Conservation (phyloP, 2,797 vertebrate genomes). For the Pelochelys cantorii region DNA sequence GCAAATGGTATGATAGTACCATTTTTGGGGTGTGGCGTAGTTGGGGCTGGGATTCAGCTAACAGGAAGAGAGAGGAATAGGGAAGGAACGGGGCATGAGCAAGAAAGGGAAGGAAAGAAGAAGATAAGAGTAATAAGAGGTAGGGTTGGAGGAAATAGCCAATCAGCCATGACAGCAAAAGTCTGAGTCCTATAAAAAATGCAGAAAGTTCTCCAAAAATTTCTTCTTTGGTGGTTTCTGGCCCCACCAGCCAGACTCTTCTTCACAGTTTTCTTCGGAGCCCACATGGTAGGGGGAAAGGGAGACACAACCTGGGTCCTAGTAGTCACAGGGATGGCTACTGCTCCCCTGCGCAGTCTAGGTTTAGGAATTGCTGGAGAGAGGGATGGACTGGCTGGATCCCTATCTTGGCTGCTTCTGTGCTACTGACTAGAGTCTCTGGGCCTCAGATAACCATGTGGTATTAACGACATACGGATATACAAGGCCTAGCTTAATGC, state of each 20-base stretch:
- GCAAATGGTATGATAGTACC: no score
- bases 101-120: no score
- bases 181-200: neutral
- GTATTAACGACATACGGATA: neutral
- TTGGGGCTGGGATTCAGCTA: no score
- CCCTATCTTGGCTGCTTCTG: neutral
- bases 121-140: no score
- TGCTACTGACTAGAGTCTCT: neutral
- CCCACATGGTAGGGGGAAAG: neutral
- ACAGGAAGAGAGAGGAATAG: no score
- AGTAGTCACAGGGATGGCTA: neutral
- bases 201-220: neutral
- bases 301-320: neutral
- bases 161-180: neutral
- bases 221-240: neutral
- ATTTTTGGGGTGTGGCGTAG: no score
- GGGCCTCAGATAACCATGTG: neutral
- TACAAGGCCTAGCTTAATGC: neutral
- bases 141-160: neutral
- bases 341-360: neutral
- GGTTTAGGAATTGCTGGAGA: neutral
- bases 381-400: neutral
- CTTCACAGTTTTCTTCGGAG: neutral
- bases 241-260: neutral
- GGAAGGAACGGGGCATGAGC: no score